Evolutionary conservation across 2,113 vertebrate species (phyloP).

Genomic region (Hemicordylus capensis): DNA sequence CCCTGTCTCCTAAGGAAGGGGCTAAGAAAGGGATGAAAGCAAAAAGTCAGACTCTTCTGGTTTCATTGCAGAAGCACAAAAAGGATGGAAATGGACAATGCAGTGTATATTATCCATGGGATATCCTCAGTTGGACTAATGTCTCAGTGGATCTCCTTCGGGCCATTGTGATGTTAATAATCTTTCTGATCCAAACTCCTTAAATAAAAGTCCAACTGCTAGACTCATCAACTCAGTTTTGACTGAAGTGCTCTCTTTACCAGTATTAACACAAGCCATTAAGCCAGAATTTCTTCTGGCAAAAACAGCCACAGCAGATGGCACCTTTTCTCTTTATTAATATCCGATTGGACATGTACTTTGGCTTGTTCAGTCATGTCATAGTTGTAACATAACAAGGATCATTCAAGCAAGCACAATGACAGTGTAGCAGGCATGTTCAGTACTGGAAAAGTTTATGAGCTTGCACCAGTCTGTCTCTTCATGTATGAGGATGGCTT

Average conservation of each 20-base stretch:
- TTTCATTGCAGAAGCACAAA: neutral
- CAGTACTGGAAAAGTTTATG: slow-evolving; percentile 27
- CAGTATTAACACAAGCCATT: slow-evolving; percentile 69
- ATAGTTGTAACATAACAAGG: slow-evolving; percentile 64
- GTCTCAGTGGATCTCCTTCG: slow-evolving; percentile 18
- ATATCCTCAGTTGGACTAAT: slow-evolving; percentile 4
- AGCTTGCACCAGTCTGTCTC: slow-evolving; percentile 20
- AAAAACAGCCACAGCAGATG: slow-evolving; percentile 72
- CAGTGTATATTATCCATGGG: too few relatives aligned
- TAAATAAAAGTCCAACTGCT: slow-evolving; percentile 49
- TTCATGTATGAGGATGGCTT: slow-evolving; percentile 41
- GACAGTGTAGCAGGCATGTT: slow-evolving; percentile 14
- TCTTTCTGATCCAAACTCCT: slow-evolving; percentile 26
- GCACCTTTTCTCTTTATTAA: slow-evolving; percentile 73
- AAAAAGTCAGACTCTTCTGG: too few relatives aligned
- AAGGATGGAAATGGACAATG: neutral
- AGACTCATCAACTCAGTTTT: slow-evolving; percentile 68
- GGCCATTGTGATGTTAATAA: slow-evolving; percentile 22
- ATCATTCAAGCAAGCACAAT: slow-evolving; percentile 54
- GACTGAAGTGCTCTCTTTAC: slow-evolving; percentile 59
- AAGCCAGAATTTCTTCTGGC: slow-evolving; percentile 68
- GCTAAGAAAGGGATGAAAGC: neutral
- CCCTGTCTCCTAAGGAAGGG: neutral
- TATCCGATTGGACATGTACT: slow-evolving; percentile 70
- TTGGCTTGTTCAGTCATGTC: slow-evolving; percentile 71